phyloP scores from a whole-genome alignment of 1,140 invertebrate genomes.

The Nasonia giraulti region DNA sequence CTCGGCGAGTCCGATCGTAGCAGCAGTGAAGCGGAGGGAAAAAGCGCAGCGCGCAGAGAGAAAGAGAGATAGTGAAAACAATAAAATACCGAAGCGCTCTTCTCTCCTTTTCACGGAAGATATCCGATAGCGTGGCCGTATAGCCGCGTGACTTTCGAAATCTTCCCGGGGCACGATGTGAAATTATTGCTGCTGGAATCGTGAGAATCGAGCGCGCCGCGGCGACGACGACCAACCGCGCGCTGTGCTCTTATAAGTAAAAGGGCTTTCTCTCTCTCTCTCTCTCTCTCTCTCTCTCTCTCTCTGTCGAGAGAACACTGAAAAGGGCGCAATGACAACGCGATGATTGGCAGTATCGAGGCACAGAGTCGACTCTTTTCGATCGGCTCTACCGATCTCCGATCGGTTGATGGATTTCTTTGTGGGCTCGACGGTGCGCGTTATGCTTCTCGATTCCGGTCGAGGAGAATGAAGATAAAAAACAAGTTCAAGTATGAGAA shows the following conservation, averaged over 20 bases:
- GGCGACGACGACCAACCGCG: neutral
- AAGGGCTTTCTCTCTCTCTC: neutral
- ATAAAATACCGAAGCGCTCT: constrained; percentile 56
- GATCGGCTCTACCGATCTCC: neutral
- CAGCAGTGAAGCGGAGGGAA: neutral
- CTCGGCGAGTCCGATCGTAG: neutral
- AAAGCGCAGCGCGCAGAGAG: neutral
- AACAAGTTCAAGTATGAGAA: neutral
- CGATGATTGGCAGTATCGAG: neutral
- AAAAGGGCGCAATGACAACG: constrained; percentile 19
- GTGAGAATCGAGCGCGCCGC: constrained; percentile 42
- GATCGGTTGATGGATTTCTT: neutral
- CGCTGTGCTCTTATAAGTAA: neutral
- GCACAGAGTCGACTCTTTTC: too few species aligned
- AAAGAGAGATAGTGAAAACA: constrained; percentile 53
- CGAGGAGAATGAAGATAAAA: too few species aligned
- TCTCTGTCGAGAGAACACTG: too few species aligned
- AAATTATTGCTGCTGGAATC: constrained; percentile 52
- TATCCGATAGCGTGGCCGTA: constrained; percentile 46
- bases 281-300: too few species aligned
- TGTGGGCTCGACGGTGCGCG: too few species aligned
- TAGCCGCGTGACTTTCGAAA: constrained; percentile 62
- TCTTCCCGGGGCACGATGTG: constrained; percentile 52
- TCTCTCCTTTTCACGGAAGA: constrained; percentile 45
- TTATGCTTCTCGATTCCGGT: too few species aligned